Conservation (phyloP, 2,113 vertebrate genomes). For the Rhineura floridana region DNA sequence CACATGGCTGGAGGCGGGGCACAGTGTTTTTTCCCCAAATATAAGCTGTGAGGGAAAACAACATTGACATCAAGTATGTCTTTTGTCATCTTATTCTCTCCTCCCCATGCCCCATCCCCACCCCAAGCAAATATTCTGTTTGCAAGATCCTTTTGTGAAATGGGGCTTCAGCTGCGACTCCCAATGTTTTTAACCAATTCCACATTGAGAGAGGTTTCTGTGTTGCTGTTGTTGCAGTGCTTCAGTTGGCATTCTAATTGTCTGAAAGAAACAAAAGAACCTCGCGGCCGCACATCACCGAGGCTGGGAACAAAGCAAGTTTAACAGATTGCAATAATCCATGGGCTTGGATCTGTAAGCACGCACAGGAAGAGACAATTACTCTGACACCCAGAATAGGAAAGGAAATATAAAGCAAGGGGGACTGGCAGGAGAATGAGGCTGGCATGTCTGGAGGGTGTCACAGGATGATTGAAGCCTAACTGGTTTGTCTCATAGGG, state of each 20-base stretch:
- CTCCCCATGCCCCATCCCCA: neutral
- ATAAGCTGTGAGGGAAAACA: neutral
- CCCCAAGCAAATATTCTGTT: neutral
- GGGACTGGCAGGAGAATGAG: neutral
- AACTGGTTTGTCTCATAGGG: neutral
- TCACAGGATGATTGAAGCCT: neutral
- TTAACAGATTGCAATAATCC: slow-evolving; percentile 19
- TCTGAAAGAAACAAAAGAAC: slow-evolving; percentile 4
- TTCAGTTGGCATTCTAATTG: slow-evolving; percentile 11
- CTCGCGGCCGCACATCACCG: neutral
- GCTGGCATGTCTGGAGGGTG: neutral
- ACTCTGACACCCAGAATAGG: neutral
- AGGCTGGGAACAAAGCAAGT: neutral
- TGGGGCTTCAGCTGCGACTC: slow-evolving; percentile 7
- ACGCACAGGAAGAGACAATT: neutral
- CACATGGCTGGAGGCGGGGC: too few relatives aligned
- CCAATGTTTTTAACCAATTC: neutral
- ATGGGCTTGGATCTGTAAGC: neutral
- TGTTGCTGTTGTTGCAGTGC: neutral
- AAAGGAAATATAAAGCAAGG: neutral
- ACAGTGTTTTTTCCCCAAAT: neutral
- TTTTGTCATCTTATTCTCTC: neutral
- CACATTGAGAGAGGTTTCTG: neutral
- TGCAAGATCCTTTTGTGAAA: neutral
- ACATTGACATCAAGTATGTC: neutral